Conservation (phyloP, 2,888 invertebrate species). For the Diabrotica balteata region DNA sequence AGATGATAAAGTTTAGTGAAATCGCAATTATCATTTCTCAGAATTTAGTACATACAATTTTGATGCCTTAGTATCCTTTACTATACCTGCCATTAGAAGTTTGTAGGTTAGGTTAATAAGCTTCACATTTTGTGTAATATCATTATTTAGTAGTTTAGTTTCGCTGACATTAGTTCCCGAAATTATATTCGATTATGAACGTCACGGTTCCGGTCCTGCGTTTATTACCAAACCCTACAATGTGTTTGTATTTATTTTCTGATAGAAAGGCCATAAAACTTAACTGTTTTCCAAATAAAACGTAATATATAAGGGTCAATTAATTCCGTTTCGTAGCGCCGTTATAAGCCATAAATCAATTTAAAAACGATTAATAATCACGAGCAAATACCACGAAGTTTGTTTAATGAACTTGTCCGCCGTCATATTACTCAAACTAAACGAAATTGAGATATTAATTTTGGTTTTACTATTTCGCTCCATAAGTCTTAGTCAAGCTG, state of each 20-base stretch:
- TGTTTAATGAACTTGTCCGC: constrained; percentile 35
- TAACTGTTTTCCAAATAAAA: constrained; percentile 41
- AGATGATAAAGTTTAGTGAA: too few species aligned
- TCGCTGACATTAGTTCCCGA: not conserved
- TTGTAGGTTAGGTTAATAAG: too few species aligned
- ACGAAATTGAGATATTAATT: constrained; percentile 39
- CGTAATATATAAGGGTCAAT: constrained; percentile 44
- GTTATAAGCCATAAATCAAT: constrained; percentile 55
- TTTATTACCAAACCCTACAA: constrained; percentile 35
- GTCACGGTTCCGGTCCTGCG: constrained; percentile 1
- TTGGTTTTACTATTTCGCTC: constrained; percentile 25
- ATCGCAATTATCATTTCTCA: too few species aligned
- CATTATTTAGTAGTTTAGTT: not conserved
- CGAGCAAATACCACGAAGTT: constrained; percentile 51
- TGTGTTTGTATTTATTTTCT: constrained; percentile 40
- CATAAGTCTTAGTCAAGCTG: constrained; percentile 27
- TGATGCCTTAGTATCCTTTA: too few species aligned
- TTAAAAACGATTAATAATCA: constrained; percentile 58
- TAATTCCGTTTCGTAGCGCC: constrained; percentile 44
- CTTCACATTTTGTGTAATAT: constrained; percentile 2
- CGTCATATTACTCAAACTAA: constrained; percentile 20
- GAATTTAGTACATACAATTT: too few species aligned
- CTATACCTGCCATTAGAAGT: too few species aligned
- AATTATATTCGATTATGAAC: not conserved
- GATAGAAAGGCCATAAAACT: constrained; percentile 41